A percentile compares a stretch with the other conserved stretches of the same genome.
Evolutionary conservation across 2,113 vertebrate species (phyloP).

Genomic region (Furnarius figulus): DNA sequence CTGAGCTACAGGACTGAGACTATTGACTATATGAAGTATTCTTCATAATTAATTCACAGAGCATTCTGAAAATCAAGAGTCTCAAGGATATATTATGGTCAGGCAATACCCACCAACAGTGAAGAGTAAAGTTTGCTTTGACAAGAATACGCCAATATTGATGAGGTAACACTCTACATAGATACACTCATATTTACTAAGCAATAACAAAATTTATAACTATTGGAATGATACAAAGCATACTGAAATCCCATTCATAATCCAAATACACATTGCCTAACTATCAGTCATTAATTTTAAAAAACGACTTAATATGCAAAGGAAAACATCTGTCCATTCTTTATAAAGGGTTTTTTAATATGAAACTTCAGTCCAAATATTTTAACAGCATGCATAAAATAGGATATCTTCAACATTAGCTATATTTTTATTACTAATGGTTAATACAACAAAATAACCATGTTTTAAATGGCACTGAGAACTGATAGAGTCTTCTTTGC

Average conservation of each 20-base stretch:
- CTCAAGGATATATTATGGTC: not conserved
- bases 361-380: not conserved
- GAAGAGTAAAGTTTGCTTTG: not conserved
- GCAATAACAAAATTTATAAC: not conserved
- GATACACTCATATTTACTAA: not conserved
- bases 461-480: not conserved
- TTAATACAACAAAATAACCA: not conserved
- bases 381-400: not conserved
- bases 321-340: not conserved
- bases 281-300: not conserved
- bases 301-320: not conserved
- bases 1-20: not conserved
- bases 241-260: not conserved
- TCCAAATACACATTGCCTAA: not conserved
- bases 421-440: not conserved
- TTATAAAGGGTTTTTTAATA: not conserved
- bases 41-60: not conserved
- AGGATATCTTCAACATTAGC: not conserved
- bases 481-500: not conserved
- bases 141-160: not conserved
- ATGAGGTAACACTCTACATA: not conserved
- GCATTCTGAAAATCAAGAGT: not conserved
- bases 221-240: not conserved
- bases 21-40: not conserved
- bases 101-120: not conserved